Evolutionary conservation across 2,888 invertebrate genomes (phyloP), one percentile per base, ranked within the genome.

Genomic region (Aspidiotus destructor): DNA sequence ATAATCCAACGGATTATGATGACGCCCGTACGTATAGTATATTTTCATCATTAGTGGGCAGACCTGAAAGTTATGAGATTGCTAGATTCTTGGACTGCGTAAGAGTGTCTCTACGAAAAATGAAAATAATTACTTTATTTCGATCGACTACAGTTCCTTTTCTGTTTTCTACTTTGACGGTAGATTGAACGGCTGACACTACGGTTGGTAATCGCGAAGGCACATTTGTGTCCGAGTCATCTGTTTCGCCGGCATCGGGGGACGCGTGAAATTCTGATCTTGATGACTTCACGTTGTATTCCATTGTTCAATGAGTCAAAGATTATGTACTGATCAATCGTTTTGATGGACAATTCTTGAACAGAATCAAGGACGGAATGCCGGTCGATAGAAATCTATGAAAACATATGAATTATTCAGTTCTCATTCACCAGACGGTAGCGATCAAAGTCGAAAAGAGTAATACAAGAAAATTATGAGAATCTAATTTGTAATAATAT

Each of bases 81-180:
- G 16, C 3, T 55, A 15, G 10, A 55, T 55, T 10, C 55, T n/a
- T 16, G 15, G 10, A 52, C 5, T 11, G n/a, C 3, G 2, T 13
- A 52, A 2, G n/a, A 52, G 5, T 5, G 1, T 52, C n/a, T n/a
- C 3, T 13, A 52, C 11, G 48, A n/a, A 52, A 1, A 52, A 52
- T 13, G n/a, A 15, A 8, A 15, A 11, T 15, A 41, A n/a, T 53
- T 42, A 58, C 65, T 13, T 65, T 65, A n/a, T n/a, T 57, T 58
- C 65, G 16, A 44, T 65, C 65, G 28, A 65, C 57, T 10, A 42
- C 40, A 57, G 42, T 65, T 65, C 57, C 65, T 13, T 65, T 65
- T 55, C 65, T 55, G 28, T 57, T 57, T 65, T 65, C 65, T n/a
- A 65, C 65, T 65, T 65, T 65, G 10, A 65, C 65, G 9, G 65